Percentiles rank a stretch among this genome's conserved stretches.
Conservation (phyloP, 2,797 vertebrate species). For the Bradypodion pumilum region DNA sequence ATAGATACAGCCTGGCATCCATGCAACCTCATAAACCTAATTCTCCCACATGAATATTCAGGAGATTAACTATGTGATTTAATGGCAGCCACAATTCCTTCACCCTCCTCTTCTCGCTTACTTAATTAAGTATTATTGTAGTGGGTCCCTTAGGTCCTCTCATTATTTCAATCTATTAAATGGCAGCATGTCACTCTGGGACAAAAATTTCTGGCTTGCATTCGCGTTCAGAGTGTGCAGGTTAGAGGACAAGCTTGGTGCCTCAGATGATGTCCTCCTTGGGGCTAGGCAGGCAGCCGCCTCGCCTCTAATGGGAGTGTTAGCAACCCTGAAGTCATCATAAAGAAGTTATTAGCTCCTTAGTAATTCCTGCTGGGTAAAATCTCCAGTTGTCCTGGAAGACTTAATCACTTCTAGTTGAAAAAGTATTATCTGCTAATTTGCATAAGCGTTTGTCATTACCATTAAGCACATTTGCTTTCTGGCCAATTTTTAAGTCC, state of each 20-base stretch:
- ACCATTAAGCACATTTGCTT: conserved; percentile 69
- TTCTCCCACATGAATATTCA: conserved; percentile 21
- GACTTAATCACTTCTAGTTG: conserved; percentile 63
- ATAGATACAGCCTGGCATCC: not conserved
- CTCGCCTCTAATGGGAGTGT: conserved; percentile 41
- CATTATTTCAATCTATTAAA: conserved; percentile 68
- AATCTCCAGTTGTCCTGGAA: conserved; percentile 65
- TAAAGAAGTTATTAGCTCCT: conserved; percentile 45
- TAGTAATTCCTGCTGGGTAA: conserved; percentile 53
- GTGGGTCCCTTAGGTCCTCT: conserved; percentile 60
- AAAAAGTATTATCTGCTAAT: conserved; percentile 66
- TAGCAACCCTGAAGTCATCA: conserved; percentile 33
- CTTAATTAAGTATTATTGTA: conserved; percentile 67
- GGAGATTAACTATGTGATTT: conserved; percentile 4
- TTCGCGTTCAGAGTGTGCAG: conserved; percentile 29
- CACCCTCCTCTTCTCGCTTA: conserved; percentile 48
- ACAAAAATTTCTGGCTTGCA: conserved; percentile 37
- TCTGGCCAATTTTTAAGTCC: conserved; percentile 54
- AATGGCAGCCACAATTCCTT: conserved; percentile 52
- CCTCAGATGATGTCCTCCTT: conserved; percentile 51
- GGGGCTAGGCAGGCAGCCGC: conserved; percentile 45
- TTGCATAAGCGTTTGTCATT: conserved; percentile 70
- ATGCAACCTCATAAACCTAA: not conserved
- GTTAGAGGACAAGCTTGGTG: conserved; percentile 56
- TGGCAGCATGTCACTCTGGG: conserved; percentile 48